Percentiles rank a stretch among this genome's conserved stretches.
Conservation (phyloP, 1,140 invertebrate genomes). For the Cecropterus lyciades region DNA sequence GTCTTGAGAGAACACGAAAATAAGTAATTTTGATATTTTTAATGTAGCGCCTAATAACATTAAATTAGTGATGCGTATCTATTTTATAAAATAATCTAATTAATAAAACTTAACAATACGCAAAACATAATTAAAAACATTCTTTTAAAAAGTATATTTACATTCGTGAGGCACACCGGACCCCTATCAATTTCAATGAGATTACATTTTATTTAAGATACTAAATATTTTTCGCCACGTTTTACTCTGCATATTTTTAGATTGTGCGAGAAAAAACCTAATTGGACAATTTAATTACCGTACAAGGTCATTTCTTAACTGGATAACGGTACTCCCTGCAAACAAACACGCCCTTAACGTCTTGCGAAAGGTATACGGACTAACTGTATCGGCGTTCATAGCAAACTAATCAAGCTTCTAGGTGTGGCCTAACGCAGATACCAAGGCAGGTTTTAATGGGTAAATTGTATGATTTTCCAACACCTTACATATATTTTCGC, state of each 20-base stretch:
- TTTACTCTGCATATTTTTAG: not conserved
- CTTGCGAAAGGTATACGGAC: conserved; percentile 3
- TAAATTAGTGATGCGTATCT: not conserved
- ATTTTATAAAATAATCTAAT: no score
- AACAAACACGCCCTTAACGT: conserved; percentile 28
- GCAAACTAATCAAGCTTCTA: conserved; percentile 34
- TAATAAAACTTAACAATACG: no score
- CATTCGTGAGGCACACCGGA: no score
- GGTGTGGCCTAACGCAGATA: conserved; percentile 19
- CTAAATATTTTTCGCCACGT: no score
- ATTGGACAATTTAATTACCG: conserved; percentile 4
- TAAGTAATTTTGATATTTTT: not conserved
- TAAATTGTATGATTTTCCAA: not conserved
- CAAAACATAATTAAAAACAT: no score
- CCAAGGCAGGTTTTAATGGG: conserved; percentile 1
- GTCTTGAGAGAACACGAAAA: not conserved
- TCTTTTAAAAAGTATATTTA: no score
- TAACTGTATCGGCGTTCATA: conserved; percentile 31
- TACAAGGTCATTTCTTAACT: conserved; percentile 7
- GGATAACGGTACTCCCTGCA: conserved; percentile 10
- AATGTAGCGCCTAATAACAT: not conserved
- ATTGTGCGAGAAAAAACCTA: not conserved
- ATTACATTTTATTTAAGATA: no score
- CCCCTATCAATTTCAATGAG: no score
- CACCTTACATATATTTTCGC: no score